Evolutionary conservation across 1,140 invertebrate species (phyloP).

Genomic region (Aphelenchoides fujianensis): DNA sequence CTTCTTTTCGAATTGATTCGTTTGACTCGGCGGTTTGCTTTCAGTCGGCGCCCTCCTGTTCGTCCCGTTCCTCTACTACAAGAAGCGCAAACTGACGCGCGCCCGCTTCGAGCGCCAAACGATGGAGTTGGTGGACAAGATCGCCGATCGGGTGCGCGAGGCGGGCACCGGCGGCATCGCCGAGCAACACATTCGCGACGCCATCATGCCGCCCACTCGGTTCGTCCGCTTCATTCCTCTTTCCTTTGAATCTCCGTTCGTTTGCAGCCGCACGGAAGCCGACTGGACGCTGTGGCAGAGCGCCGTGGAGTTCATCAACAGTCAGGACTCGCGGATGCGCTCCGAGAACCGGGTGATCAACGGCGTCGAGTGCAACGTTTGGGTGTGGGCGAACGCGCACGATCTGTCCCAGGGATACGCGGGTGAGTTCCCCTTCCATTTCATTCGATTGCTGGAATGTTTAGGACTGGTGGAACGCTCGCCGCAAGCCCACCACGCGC

Average conservation of each 20-base stretch:
- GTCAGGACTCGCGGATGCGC: conserved; percentile 50
- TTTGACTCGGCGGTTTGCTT: conserved; percentile 18
- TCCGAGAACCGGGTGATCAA: conserved; percentile 51
- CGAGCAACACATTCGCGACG: conserved; percentile 50
- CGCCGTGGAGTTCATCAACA: conserved; percentile 51
- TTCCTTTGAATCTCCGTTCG: not conserved
- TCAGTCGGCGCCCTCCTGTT: conserved; percentile 34
- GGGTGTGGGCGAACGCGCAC: conserved; percentile 48
- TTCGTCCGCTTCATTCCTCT: conserved; percentile 6
- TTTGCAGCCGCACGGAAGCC: conserved; percentile 35
- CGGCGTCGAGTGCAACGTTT: conserved; percentile 54
- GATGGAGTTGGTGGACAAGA: conserved; percentile 42
- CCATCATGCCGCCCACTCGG: conserved; percentile 47
- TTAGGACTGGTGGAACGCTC: conserved; percentile 2
- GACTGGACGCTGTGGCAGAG: conserved; percentile 42
- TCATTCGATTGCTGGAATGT: not conserved
- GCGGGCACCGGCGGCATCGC: conserved; percentile 38
- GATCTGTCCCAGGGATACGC: conserved; percentile 23
- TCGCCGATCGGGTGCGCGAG: conserved; percentile 48
- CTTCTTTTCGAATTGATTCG: not conserved
- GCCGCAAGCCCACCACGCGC: not conserved
- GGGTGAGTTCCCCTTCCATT: not conserved
- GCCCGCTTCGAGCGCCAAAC: conserved; percentile 18
- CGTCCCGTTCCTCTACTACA: conserved; percentile 24
- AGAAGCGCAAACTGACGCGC: conserved; percentile 25